phyloP scores from a whole-genome alignment of 2,113 vertebrate genomes.

The Montifringilla adamsi region DNA sequence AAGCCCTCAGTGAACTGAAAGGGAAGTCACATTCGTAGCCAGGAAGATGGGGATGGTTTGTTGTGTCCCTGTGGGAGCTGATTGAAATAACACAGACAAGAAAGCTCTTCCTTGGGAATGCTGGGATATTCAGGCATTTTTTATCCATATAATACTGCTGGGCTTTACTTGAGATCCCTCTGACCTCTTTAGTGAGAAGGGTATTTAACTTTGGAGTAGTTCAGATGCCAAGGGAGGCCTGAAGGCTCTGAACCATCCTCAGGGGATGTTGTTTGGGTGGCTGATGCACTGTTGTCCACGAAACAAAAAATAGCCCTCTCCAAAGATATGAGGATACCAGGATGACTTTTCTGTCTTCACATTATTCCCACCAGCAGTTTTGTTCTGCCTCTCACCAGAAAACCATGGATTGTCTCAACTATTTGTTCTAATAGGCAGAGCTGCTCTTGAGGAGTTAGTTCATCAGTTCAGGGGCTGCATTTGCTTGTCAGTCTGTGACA shows the following conservation, averaged over 20 bases:
- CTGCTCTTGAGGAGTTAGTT: not conserved
- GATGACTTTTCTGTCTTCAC: not conserved
- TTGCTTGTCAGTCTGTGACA: slow-evolving; percentile 20
- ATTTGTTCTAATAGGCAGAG: not conserved
- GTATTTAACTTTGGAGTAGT: not conserved
- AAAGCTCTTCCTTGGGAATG: not conserved
- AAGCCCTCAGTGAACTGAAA: not conserved
- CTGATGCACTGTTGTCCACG: not conserved
- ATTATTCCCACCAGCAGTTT: not conserved
- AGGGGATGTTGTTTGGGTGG: not conserved
- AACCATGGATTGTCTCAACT: not conserved
- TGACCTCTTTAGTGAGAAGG: not conserved
- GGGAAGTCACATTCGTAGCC: not conserved
- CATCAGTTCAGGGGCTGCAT: not conserved
- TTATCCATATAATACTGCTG: fast-evolving
- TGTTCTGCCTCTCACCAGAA: not conserved
- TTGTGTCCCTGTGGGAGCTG: not conserved
- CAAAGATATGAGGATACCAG: not conserved
- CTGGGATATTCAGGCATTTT: not conserved
- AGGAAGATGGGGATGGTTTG: not conserved
- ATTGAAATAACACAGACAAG: fast-evolving
- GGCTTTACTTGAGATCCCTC: not conserved
- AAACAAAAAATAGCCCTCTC: not conserved
- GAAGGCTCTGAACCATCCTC: not conserved
- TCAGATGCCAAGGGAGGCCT: not conserved